Evolutionary conservation across 2,113 vertebrate genomes (phyloP), one percentile per base, ranked within the genome.

Genomic region (Agelaius phoeniceus): DNA sequence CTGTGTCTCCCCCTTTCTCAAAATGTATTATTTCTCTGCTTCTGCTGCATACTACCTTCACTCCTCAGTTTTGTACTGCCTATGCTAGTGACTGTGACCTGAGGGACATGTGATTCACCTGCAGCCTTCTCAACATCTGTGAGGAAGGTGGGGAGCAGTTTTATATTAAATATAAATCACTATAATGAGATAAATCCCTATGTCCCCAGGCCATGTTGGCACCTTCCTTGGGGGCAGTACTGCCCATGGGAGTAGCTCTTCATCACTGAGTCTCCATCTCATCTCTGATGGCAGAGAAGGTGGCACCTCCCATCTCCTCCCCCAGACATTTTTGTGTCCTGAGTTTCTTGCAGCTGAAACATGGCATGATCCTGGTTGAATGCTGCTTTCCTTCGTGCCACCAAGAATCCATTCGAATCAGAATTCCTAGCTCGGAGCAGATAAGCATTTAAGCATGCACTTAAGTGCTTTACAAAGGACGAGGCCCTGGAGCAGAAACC

Each of bases 401-500:
- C 63, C 72, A 88, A 86, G 83, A 81, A 92, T 80, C 5, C 2
- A 15, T 10, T 51, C 4, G 0, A 81, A 90, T 88, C 90, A 75
- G 49, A 76, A 75, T 92, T 94, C 90, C 83, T 84, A 73, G 79
- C 72, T 96, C 0, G 1, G 39, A 96, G 85, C 79, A 94, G 91
- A 91, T 66, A 72, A 96, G 87, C 87, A 90, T 93, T 96, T 96
- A 97, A 94, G 87, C 94, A 94, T 94, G 78, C 87, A 95, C 81
- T 97, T 96, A 95, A 96, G 95, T 87, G 80, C 58, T 94, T 95
- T 71, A 75, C 57, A 49, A 57, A 69, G 91, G 84, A 93, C 0
- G 3, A 95, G 88, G 73, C 85, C 93, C 90, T 82, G 88, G 35
- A 96, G 90, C 94, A 82, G 91, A 95, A 95, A 92, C 44, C 76